Percentiles rank a stretch among this genome's conserved stretches.
Conservation (phyloP, 2,888 invertebrate genomes). For the Gandaritis pyraliata region DNA sequence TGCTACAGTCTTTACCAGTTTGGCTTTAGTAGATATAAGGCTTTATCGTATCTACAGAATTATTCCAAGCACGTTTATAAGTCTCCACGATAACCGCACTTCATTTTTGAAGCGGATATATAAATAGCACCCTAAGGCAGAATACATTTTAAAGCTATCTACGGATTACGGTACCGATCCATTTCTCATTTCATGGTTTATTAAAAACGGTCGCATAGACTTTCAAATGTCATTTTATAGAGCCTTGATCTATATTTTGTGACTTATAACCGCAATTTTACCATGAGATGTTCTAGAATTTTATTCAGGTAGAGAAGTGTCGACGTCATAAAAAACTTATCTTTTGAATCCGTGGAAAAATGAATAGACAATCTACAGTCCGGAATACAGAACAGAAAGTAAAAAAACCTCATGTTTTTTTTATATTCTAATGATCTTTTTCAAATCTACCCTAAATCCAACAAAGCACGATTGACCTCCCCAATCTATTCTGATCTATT, state of each 20-base stretch:
- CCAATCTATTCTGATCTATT: constrained; percentile 6
- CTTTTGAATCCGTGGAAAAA: too few relatives aligned
- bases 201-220: constrained; percentile 31
- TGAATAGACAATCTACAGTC: too few relatives aligned
- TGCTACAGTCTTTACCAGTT: not conserved
- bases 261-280: too few relatives aligned
- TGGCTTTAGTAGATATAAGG: constrained; percentile 10
- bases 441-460: not conserved
- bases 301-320: too few relatives aligned
- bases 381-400: too few relatives aligned
- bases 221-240: not conserved
- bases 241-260: too few relatives aligned
- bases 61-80: constrained; percentile 76
- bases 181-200: constrained; percentile 37
- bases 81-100: constrained; percentile 79
- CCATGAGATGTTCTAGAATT: too few relatives aligned
- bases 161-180: constrained; percentile 34
- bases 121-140: constrained; percentile 78
- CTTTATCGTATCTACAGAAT: constrained; percentile 29
- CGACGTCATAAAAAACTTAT: too few relatives aligned
- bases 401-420: too few relatives aligned
- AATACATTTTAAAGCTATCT: constrained; percentile 80
- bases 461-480: constrained; percentile 11
- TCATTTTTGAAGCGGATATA: constrained; percentile 80
- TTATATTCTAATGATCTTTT: not conserved